These are phyloP conservation scores for Phymorhynchus buccinoides DNA, from an alignment of 1,140 invertebrate species.

Conservation along the genomic window DNA sequence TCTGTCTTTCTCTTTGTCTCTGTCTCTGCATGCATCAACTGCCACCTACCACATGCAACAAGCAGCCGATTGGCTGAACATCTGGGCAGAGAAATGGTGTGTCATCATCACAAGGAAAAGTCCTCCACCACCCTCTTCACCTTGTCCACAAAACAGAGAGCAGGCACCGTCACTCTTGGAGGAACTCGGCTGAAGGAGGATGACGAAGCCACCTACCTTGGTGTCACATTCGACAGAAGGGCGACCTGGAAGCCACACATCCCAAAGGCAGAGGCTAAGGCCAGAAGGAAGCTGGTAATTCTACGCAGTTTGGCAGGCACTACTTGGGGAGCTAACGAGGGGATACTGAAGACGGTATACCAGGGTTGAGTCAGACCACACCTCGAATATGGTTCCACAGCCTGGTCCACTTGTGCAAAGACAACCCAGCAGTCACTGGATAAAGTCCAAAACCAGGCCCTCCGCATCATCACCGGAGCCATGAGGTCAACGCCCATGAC, in stretches of 20 bases:
- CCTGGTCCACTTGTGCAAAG: neutral
- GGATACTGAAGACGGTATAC: neutral
- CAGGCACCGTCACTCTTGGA: no score
- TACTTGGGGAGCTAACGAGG: constrained; percentile 26
- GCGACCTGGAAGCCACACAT: constrained; percentile 15
- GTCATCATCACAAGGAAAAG: no score
- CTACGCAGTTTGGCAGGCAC: constrained; percentile 19
- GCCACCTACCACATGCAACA: no score
- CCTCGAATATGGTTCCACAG: neutral
- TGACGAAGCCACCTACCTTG: no score
- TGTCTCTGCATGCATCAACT: no score
- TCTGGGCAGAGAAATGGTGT: no score
- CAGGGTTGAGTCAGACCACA: constrained; percentile 1
- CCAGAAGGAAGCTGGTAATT: constrained; percentile 20
- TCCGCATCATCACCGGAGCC: constrained; percentile 18
- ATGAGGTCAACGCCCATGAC: neutral
- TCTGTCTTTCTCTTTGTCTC: no score
- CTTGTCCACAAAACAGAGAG: no score
- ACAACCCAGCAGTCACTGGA: neutral
- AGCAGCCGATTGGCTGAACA: no score
- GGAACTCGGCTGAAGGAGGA: no score
- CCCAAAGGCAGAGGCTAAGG: constrained; percentile 14
- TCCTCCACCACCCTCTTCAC: no score
- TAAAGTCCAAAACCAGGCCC: constrained; percentile 13
- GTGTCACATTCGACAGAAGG: no score